phyloP scores from a whole-genome alignment of 2,113 vertebrate genomes.

The Amblyopsis rosae region DNA sequence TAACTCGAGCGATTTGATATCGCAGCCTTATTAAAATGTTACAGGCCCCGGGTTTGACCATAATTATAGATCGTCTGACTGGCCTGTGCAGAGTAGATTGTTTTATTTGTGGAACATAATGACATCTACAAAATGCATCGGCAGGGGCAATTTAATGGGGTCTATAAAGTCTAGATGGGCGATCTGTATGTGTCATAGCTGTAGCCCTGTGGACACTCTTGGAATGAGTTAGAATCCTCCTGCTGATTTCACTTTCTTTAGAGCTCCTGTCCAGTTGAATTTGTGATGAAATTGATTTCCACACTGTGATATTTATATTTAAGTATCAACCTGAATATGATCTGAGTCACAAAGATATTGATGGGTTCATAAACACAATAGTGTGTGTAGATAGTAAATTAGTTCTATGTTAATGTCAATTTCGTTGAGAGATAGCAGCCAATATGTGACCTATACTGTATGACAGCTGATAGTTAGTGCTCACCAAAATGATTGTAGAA shows the following conservation, averaged over 20 bases:
- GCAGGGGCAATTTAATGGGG: conserved; percentile 46
- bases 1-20: conserved; percentile 59
- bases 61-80: conserved; percentile 54
- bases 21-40: conserved; percentile 64
- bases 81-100: conserved; percentile 55
- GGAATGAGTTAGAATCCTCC: conserved; percentile 40
- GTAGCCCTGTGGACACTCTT: conserved; percentile 31
- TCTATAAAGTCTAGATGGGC: conserved; percentile 41
- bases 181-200: conserved; percentile 51
- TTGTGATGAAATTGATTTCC: conserved; percentile 7
- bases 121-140: conserved; percentile 61
- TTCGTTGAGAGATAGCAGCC: too few relatives aligned
- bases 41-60: conserved; percentile 45
- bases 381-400: too few relatives aligned
- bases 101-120: conserved; percentile 65
- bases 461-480: too few relatives aligned
- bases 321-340: neutral
- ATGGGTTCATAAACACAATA: too few relatives aligned
- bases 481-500: too few relatives aligned
- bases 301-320: conserved; percentile 8
- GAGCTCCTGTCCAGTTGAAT: conserved; percentile 11
- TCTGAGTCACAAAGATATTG: too few relatives aligned
- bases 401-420: too few relatives aligned
- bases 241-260: conserved; percentile 14
- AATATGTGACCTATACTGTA: too few relatives aligned